Percentiles rank a stretch among this genome's conserved stretches.
Conservation (phyloP, 2,797 vertebrate genomes). For the Siniperca obscura region DNA sequence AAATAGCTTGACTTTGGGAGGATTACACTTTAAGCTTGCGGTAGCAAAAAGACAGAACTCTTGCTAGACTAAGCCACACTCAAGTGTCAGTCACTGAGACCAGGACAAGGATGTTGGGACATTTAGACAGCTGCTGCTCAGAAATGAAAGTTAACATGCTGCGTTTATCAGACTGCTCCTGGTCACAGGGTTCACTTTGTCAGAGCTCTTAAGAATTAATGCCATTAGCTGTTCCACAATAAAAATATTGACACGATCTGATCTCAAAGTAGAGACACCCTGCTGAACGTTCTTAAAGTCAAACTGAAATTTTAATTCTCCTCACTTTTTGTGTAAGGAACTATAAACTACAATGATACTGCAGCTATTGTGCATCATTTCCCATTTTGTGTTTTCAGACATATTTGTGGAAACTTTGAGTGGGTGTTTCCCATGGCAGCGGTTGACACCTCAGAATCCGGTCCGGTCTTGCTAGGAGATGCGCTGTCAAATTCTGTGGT, state of each 20-base stretch:
- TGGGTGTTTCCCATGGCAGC: neutral
- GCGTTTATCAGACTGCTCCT: neutral
- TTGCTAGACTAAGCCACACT: constrained; percentile 38
- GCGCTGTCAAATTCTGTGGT: no score
- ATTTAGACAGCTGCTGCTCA: constrained; percentile 15
- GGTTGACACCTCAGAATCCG: no score
- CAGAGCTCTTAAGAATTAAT: neutral
- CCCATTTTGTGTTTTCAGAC: neutral
- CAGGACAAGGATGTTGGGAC: constrained; percentile 38
- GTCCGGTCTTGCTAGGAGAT: no score
- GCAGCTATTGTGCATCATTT: neutral
- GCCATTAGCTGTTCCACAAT: neutral
- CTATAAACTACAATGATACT: neutral
- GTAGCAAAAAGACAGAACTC: constrained; percentile 42
- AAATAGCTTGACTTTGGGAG: constrained; percentile 62
- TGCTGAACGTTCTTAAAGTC: neutral
- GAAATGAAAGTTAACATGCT: constrained; percentile 10
- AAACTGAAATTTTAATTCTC: neutral
- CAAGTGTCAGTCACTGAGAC: constrained; percentile 45
- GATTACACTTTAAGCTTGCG: constrained; percentile 54
- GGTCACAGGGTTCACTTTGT: neutral
- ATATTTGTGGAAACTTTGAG: neutral
- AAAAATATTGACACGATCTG: neutral
- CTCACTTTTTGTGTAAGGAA: neutral
- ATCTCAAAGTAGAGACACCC: neutral